Evolutionary conservation across 2,113 vertebrate species (phyloP).

Genomic region (Apteryx mantelli): DNA sequence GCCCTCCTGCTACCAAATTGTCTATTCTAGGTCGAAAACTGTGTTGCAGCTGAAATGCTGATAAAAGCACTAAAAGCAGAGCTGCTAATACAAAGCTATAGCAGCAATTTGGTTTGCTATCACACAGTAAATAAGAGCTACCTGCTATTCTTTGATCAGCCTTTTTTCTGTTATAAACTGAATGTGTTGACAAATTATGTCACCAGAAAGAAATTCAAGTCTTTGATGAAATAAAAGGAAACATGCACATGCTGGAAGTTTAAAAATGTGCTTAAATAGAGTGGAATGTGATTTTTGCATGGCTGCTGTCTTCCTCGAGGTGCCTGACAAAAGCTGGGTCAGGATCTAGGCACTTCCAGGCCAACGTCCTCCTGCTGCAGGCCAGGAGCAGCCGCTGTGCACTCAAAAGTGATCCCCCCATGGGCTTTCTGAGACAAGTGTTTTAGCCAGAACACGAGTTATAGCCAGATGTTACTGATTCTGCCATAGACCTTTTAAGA

Average conservation of each 20-base stretch:
- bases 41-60: slow-evolving; percentile 45
- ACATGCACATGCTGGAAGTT: background rate
- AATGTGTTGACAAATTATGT: slow-evolving; percentile 61
- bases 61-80: slow-evolving; percentile 46
- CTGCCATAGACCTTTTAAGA: background rate
- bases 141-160: slow-evolving; percentile 69
- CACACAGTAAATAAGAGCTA: slow-evolving; percentile 45
- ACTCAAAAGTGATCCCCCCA: background rate
- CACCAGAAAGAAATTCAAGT: slow-evolving; percentile 26
- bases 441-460: background rate
- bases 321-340: background rate
- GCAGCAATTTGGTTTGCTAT: slow-evolving; percentile 48
- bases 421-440: background rate
- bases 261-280: background rate
- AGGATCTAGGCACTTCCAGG: background rate
- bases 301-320: background rate
- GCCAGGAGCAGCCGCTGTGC: background rate
- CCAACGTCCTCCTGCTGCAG: background rate
- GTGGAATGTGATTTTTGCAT: background rate
- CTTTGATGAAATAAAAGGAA: slow-evolving; percentile 66
- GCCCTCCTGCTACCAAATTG: background rate
- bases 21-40: background rate
- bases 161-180: background rate
- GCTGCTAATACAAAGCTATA: slow-evolving; percentile 36
- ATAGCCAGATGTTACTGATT: background rate